Evolutionary conservation across 2,113 vertebrate genomes (phyloP).

Genomic region (Rhinichthys klamathensis): DNA sequence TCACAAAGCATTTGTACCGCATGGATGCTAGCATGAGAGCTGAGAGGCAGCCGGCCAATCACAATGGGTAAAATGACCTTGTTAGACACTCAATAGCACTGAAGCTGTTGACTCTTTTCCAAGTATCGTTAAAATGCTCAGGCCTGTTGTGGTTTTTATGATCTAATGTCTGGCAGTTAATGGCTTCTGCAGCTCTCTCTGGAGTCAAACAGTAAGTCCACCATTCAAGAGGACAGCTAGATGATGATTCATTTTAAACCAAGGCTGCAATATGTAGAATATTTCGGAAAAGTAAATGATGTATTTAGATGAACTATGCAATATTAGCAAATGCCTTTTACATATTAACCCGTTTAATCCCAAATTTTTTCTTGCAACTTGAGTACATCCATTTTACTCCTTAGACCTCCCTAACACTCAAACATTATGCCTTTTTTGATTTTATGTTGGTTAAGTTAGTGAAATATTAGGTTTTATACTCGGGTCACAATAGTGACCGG

Average conservation of each 20-base stretch:
- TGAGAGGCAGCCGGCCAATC: neutral
- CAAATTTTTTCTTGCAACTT: too few relatives aligned
- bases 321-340: neutral
- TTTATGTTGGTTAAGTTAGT: too few relatives aligned
- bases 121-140: conserved; percentile 21
- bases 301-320: neutral
- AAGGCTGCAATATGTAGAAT: neutral
- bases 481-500: too few relatives aligned
- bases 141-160: conserved; percentile 22
- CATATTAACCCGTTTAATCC: too few relatives aligned
- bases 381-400: too few relatives aligned
- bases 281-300: neutral
- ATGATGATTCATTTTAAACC: neutral
- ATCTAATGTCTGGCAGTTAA: conserved; percentile 33
- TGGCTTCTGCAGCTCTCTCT: conserved; percentile 28
- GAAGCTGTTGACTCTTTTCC: neutral
- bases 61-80: neutral
- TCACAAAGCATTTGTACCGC: neutral
- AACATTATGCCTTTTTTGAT: too few relatives aligned
- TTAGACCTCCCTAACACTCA: too few relatives aligned
- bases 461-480: too few relatives aligned
- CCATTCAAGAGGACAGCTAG: neutral
- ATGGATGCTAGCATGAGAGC: neutral
- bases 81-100: neutral
- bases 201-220: conserved; percentile 5